These are phyloP conservation scores for Coilia nasus DNA, from an alignment of 2,797 vertebrate species.

Conservation along the genomic window DNA sequence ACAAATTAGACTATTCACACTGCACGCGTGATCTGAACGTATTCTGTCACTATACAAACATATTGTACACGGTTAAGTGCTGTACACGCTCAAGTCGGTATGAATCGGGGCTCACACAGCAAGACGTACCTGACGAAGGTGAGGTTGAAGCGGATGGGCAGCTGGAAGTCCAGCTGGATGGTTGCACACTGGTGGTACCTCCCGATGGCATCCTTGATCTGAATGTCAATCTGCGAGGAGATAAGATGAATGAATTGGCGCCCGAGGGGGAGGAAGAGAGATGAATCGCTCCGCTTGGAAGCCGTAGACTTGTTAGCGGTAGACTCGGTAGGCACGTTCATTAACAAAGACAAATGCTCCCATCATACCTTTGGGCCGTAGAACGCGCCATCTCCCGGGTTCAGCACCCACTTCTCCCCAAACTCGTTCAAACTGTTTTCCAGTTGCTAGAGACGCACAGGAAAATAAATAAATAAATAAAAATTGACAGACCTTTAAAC, in stretches of 20 bases:
- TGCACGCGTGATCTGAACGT: too few relatives aligned
- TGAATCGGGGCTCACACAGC: too few relatives aligned
- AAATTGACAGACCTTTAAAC: not conserved
- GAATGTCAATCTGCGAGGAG: conserved; percentile 90
- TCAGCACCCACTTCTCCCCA: conserved; percentile 94
- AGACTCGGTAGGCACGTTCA: not conserved
- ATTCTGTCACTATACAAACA: too few relatives aligned
- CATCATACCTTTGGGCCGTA: conserved; percentile 94
- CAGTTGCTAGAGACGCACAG: conserved; percentile 83
- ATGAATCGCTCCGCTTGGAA: not conserved
- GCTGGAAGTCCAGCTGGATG: conserved; percentile 95
- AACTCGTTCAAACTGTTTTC: conserved; percentile 96
- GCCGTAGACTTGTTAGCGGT: not conserved
- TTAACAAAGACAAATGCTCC: not conserved
- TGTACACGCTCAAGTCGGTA: too few relatives aligned
- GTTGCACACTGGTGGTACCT: conserved; percentile 98
- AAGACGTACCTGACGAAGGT: conserved; percentile 86
- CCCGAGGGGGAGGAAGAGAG: not conserved
- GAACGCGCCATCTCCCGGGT: conserved; percentile 96
- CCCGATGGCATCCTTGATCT: conserved; percentile 97
- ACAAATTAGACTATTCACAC: too few relatives aligned
- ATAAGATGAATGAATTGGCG: conserved; percentile 1
- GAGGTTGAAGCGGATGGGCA: conserved; percentile 95
- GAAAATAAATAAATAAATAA: not conserved
- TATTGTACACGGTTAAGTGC: too few relatives aligned